phyloP scores from a whole-genome alignment of 2,797 vertebrate genomes.

The Threskiornis aethiopicus region DNA sequence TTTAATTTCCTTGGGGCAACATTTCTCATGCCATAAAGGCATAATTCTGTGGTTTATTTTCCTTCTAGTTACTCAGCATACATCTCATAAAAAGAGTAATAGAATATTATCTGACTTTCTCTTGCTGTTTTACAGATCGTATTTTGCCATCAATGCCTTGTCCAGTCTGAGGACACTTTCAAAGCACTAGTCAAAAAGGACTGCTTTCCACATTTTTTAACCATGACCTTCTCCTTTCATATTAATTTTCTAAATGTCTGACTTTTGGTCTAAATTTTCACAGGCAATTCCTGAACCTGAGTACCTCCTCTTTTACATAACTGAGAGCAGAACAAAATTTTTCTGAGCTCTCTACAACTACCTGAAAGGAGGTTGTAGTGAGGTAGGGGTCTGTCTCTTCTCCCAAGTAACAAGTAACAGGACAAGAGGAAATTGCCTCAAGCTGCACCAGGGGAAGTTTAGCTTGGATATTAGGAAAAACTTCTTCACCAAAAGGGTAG shows the following conservation, averaged over 20 bases:
- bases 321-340: background rate
- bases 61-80: background rate
- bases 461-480: no score
- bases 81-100: background rate
- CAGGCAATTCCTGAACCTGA: background rate
- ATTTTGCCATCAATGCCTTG: background rate
- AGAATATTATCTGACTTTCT: background rate
- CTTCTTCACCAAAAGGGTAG: no score
- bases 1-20: constrained; percentile 13
- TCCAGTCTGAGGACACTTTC: background rate
- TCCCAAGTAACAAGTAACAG: no score
- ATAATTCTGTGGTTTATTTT: background rate
- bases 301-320: background rate
- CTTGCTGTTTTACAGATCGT: background rate
- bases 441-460: no score
- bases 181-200: background rate
- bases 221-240: background rate
- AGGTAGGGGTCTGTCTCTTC: no score
- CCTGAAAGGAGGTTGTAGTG: no score
- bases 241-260: background rate
- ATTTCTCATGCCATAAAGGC: background rate
- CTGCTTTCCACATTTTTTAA: background rate
- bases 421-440: no score
- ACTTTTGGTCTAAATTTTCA: background rate
- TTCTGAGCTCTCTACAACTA: background rate